Conservation (phyloP, 2,888 invertebrate genomes). For the Epirrhoe tristata region DNA sequence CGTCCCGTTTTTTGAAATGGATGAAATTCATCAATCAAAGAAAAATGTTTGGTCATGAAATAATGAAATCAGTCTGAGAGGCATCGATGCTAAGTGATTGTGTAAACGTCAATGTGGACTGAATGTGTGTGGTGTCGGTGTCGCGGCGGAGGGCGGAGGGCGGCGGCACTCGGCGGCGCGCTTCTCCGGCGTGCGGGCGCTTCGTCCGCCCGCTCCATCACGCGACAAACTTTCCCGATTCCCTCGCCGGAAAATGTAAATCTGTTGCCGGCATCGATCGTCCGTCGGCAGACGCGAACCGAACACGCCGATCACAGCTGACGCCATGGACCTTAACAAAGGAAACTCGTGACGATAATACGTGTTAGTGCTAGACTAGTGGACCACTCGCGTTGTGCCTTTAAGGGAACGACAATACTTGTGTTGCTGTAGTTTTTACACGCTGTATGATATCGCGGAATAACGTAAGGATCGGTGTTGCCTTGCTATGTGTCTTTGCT, state of each 20-base stretch:
- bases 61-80: conserved; percentile 22
- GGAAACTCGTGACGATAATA: conserved; percentile 51
- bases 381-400: conserved; percentile 83
- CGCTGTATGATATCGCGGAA: conserved; percentile 69
- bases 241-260: conserved; percentile 83
- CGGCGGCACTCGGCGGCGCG: conserved; percentile 83
- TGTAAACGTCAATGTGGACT: conserved; percentile 59
- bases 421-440: conserved; percentile 67
- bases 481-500: conserved; percentile 85
- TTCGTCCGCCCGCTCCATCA: conserved; percentile 76
- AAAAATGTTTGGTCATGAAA: conserved; percentile 15
- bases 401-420: conserved; percentile 65
- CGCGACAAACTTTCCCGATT: conserved; percentile 84
- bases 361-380: conserved; percentile 76
- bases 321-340: conserved; percentile 79
- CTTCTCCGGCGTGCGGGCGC: conserved; percentile 83
- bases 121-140: conserved; percentile 46
- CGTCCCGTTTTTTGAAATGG: conserved; percentile 52
- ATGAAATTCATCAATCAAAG: conserved; percentile 44
- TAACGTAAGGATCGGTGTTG: conserved; percentile 79
- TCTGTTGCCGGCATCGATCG: conserved; percentile 84
- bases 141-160: conserved; percentile 62
- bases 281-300: conserved; percentile 69
- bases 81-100: conserved; percentile 62
- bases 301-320: conserved; percentile 79